A percentile compares a stretch with the other conserved stretches of the same genome.
phyloP scores from a whole-genome alignment of 2,113 vertebrate genomes.

The Sphyrna mokarran region DNA sequence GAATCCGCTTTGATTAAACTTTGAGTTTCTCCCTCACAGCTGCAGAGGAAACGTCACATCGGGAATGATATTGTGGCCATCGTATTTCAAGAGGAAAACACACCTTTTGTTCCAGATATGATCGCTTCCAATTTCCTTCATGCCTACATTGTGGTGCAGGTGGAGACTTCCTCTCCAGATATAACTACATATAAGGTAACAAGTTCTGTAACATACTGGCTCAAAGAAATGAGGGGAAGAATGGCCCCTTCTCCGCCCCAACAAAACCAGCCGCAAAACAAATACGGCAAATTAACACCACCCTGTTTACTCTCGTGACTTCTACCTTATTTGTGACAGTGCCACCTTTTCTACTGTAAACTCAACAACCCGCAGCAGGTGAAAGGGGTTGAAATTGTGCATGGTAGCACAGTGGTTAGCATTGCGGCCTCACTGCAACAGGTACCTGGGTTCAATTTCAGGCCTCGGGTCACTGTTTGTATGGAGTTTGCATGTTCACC shows the following conservation, averaged over 20 bases:
- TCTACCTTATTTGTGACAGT: neutral
- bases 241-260: neutral
- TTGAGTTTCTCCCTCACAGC: constrained; percentile 50
- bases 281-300: neutral
- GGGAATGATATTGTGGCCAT: constrained; percentile 90
- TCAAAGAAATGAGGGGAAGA: neutral
- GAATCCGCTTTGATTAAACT: neutral
- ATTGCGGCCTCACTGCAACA: too few species aligned
- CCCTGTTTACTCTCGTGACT: neutral
- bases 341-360: neutral
- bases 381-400: neutral
- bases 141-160: constrained; percentile 83
- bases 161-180: constrained; percentile 58
- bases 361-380: neutral
- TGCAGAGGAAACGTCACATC: constrained; percentile 91
- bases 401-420: too few species aligned
- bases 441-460: too few species aligned
- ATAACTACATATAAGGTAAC: constrained; percentile 70
- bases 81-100: constrained; percentile 90
- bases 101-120: constrained; percentile 90
- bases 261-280: neutral
- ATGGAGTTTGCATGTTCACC: too few species aligned
- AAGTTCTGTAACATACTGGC: neutral
- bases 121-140: constrained; percentile 95
- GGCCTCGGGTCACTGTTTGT: too few species aligned